These are phyloP conservation scores for Epinotia nisella DNA, from an alignment of 2,888 invertebrate genomes.

Conservation along the genomic window DNA sequence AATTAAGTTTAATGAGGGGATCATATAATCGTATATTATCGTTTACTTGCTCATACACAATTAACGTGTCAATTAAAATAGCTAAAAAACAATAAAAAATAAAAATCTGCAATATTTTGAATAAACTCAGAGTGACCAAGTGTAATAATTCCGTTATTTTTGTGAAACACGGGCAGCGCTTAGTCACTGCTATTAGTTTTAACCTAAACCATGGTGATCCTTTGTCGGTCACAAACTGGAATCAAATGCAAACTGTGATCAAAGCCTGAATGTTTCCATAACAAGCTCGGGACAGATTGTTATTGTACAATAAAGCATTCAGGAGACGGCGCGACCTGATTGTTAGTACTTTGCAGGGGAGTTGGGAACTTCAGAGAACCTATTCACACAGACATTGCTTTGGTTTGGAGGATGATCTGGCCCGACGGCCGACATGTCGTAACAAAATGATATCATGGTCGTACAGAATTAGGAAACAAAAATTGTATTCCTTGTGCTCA, in stretches of 20 bases:
- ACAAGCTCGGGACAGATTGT: conserved; percentile 15
- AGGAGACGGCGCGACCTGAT: conserved; percentile 9
- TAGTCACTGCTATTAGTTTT: no score
- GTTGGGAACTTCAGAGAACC: background rate
- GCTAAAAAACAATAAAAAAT: no score
- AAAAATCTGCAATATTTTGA: no score
- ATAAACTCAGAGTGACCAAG: no score
- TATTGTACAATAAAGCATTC: conserved; percentile 22
- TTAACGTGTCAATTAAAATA: no score
- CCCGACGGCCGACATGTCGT: background rate
- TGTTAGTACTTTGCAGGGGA: conserved; percentile 9
- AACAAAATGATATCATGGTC: no score
- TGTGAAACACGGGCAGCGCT: no score
- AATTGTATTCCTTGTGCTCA: no score
- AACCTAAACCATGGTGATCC: background rate
- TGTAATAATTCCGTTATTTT: background rate
- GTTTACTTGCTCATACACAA: no score
- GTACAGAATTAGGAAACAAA: no score
- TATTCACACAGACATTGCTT: background rate
- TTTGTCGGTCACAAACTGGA: background rate
- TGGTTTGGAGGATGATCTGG: background rate
- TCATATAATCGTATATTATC: no score
- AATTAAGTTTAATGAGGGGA: no score
- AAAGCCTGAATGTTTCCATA: conserved; percentile 13
- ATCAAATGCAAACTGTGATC: conserved; percentile 4